A percentile compares a stretch with the other conserved stretches of the same genome.
Evolutionary conservation across 2,797 vertebrate genomes (phyloP).

Genomic region (Epinephelus coioides): DNA sequence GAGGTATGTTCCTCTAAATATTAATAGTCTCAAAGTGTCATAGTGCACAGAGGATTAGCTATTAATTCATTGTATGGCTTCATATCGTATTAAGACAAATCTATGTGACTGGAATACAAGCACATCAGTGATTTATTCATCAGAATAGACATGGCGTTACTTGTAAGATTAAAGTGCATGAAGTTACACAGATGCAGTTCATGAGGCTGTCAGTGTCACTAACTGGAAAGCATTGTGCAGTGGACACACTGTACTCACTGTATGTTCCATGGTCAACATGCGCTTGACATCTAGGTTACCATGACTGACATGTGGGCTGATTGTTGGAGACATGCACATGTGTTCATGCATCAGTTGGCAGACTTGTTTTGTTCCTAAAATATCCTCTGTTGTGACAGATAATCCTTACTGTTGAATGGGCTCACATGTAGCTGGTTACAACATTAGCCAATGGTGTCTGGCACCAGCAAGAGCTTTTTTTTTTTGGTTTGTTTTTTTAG

Average conservation of each 20-base stretch:
- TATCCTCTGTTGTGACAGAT: not conserved
- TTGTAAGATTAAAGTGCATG: slow-evolving; percentile 12
- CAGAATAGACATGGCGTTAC: slow-evolving; percentile 4
- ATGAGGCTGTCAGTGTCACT: slow-evolving; percentile 22
- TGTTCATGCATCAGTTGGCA: not conserved
- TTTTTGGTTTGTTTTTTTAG: not conserved
- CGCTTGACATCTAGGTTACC: slow-evolving; percentile 8
- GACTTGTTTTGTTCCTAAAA: not conserved
- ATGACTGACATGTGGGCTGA: slow-evolving; percentile 20
- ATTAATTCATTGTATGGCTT: slow-evolving; percentile 11
- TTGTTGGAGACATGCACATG: slow-evolving; percentile 6
- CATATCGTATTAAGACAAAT: not conserved
- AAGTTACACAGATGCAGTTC: slow-evolving; percentile 18
- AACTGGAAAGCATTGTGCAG: not conserved
- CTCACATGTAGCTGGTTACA: not conserved
- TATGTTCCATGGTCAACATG: not conserved
- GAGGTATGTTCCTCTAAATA: slow-evolving; percentile 3
- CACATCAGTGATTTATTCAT: slow-evolving; percentile 39
- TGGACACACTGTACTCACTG: not conserved
- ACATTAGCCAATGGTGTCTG: not conserved
- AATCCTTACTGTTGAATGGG: not conserved
- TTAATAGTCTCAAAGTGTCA: not conserved
- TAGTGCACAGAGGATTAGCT: not conserved
- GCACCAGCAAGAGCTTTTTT: not conserved
- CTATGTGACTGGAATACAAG: not conserved